Conservation (phyloP, 2,113 vertebrate species). For the Ia io region DNA sequence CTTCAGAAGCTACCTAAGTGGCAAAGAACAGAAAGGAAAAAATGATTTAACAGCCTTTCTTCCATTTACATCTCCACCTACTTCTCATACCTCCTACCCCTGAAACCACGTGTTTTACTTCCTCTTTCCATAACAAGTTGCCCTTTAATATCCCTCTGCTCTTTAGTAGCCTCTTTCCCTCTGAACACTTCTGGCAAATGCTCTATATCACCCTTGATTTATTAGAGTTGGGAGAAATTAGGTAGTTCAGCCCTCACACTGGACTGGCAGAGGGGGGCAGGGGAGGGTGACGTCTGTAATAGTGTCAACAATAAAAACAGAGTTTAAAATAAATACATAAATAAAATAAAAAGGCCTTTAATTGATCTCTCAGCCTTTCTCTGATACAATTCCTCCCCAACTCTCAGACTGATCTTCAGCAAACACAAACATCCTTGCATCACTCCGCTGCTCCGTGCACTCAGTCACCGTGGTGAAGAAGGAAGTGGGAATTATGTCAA, state of each 20-base stretch:
- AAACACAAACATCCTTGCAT: not conserved
- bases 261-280: not conserved
- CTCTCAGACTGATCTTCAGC: not conserved
- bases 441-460: not conserved
- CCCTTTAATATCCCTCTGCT: not conserved
- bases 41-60: not conserved
- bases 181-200: not conserved
- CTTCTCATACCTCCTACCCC: not conserved
- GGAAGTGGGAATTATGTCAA: not conserved
- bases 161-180: not conserved
- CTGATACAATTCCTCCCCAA: not conserved
- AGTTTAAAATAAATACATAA: not conserved
- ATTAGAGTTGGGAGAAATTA: not conserved
- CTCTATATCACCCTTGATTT: not conserved
- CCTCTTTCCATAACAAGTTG: not conserved
- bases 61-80: not conserved
- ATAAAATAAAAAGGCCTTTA: not conserved
- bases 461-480: not conserved
- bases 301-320: not conserved
- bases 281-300: not conserved
- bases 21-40: constrained; percentile 8
- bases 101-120: not conserved
- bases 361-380: not conserved
- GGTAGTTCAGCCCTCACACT: not conserved
- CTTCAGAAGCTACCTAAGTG: not conserved